phyloP scores from a whole-genome alignment of 2,888 invertebrate genomes.

The Nasonovia ribisnigri region DNA sequence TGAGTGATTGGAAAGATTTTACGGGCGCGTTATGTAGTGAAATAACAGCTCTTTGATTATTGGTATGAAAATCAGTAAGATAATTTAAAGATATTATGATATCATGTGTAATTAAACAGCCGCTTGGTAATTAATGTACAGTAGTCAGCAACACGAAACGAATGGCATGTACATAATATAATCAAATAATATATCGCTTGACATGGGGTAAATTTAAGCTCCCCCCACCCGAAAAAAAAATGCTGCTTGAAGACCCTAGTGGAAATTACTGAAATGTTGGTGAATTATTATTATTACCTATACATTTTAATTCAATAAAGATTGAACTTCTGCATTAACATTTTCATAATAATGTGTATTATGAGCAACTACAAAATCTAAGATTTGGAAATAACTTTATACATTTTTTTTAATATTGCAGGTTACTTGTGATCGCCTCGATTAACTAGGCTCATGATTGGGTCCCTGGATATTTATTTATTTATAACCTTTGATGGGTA shows the following conservation, averaged over 20 bases:
- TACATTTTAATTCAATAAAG: not conserved
- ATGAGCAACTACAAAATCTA: not conserved
- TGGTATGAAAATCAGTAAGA: not conserved
- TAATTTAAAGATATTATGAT: not conserved
- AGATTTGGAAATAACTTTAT: not conserved
- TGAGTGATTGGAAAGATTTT: not conserved
- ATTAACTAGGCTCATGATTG: too few species aligned
- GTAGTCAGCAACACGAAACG: not conserved
- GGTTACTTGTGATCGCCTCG: too few species aligned
- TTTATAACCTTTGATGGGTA: too few species aligned
- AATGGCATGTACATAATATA: not conserved
- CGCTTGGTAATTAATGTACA: not conserved
- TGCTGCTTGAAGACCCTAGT: too few species aligned
- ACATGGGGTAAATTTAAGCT: not conserved
- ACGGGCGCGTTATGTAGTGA: not conserved
- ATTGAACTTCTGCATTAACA: not conserved
- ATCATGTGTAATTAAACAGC: not conserved
- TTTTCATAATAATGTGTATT: not conserved
- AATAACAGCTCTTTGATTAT: not conserved
- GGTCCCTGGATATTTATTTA: too few species aligned
- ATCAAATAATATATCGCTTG: not conserved
- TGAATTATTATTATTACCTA: too few species aligned
- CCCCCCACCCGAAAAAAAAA: not conserved
- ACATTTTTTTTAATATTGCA: too few species aligned
- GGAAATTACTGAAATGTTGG: not conserved